These are phyloP conservation scores for Tachycineta bicolor DNA, from an alignment of 2,113 vertebrate genomes.

Conservation along the genomic window DNA sequence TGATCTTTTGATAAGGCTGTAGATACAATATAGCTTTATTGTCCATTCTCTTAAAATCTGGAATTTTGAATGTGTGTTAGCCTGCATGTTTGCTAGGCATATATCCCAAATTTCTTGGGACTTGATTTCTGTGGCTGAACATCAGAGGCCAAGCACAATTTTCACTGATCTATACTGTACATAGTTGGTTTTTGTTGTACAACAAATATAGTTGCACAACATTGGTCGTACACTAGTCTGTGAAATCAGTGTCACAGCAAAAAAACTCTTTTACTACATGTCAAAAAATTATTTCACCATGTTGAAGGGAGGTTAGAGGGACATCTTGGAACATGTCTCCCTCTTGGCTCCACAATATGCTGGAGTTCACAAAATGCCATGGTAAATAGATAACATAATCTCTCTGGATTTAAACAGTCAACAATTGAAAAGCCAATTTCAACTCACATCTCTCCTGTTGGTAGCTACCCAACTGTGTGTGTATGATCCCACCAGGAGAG, in stretches of 20 bases:
- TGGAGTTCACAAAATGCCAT: background rate
- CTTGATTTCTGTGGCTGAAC: background rate
- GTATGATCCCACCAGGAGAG: background rate
- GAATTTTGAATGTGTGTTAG: background rate
- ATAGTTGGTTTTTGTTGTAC: too few relatives aligned
- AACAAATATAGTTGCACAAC: too few relatives aligned
- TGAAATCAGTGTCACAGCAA: background rate
- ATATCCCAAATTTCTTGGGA: background rate
- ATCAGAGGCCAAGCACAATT: background rate
- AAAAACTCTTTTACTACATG: background rate
- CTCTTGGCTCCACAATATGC: background rate
- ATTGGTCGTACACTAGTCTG: background rate
- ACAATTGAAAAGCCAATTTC: background rate
- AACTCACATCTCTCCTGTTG: background rate
- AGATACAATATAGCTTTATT: background rate
- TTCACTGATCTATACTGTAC: background rate
- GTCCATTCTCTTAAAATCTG: background rate
- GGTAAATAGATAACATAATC: background rate
- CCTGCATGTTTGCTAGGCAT: background rate
- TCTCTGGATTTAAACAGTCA: background rate
- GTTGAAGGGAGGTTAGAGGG: background rate
- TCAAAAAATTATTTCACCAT: background rate
- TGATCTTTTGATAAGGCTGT: background rate
- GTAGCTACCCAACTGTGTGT: background rate
- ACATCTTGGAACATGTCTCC: accelerated